Base-by-base conservation (phyloP, 2,797 vertebrate genomes). In the Discoglossus pictus region DNA sequence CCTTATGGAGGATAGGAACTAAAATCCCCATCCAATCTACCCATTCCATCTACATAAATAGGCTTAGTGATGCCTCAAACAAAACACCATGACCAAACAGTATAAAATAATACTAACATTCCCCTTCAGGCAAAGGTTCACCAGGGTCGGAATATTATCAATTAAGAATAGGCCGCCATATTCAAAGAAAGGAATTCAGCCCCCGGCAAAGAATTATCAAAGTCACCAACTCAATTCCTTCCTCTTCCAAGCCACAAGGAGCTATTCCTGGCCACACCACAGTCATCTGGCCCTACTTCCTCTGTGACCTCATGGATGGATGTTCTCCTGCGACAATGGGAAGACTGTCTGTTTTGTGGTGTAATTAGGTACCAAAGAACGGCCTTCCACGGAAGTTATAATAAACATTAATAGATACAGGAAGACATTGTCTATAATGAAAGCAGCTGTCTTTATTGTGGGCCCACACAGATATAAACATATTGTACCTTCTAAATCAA, bases 201-300 rank as follows among this genome's bases (percentile, higher is more conserved):
- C 78, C 73, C 61, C 46, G 78, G 78, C 5, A 11, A 66, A 69
- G 77, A 75, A 74, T 6, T 70, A 74, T 82, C 80, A 76, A 1
- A 59, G 78, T 73, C 74, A 79, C 78, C 79, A 75, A 76, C 8
- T 0, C 71, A 75, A 78, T 48, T 39, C 38, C 73, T 68, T 68
- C 76, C 64, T 71, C 0, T 9, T 21, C 0, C 21, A 55, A 11
- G 27, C 58, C 62, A 38, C 44, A 50, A 59, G 4, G 73, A 74
- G 77, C 77, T 87, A 82, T 84, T 85, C 79, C 76, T 66, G 78
- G 77, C 62, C 66, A 78, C 78, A 78, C 77, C 79, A 76, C 82
- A 76, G 72, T 75, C 74, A 76, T 72, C 68, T 54, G 77, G 75
- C 78, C 78, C 23, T 21, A 74, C 66, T 2, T 39, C 27, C 54